Percentiles rank a stretch among this genome's conserved stretches.
phyloP scores from a whole-genome alignment of 2,113 vertebrate genomes.

The Pogonocichla stellata region DNA sequence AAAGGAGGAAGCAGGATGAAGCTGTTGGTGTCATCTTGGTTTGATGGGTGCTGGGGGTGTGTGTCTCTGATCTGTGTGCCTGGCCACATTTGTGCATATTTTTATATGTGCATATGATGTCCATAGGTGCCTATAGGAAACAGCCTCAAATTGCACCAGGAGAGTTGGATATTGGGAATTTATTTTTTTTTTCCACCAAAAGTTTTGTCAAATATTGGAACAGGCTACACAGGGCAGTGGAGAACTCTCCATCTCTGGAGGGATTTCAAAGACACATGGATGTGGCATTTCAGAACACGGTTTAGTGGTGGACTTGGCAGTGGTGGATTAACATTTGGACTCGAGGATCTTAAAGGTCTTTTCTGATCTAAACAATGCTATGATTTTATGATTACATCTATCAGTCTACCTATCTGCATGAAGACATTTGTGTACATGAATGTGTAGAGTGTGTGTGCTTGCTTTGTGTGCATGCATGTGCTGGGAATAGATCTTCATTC shows the following conservation, averaged over 20 bases:
- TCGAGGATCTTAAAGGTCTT: neutral
- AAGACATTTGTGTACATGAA: neutral
- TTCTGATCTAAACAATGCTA: neutral
- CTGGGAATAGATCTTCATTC: neutral
- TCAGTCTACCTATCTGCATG: neutral
- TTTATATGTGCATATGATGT: neutral
- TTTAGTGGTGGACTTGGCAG: neutral
- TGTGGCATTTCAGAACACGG: neutral
- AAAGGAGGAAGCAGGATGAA: neutral
- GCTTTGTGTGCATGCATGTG: neutral
- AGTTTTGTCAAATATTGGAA: neutral
- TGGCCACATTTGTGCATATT: accelerated
- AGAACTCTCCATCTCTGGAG: neutral
- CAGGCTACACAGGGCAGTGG: too few relatives aligned
- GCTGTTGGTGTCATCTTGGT: neutral
- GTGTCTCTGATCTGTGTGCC: neutral
- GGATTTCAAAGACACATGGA: neutral
- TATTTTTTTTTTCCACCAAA: neutral
- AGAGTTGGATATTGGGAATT: neutral
- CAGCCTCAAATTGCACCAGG: neutral
- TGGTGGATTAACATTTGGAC: neutral
- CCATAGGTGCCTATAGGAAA: neutral
- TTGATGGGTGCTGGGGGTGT: neutral
- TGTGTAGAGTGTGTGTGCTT: neutral
- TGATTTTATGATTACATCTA: neutral